phyloP scores from a whole-genome alignment of 2,113 vertebrate species.

The Nyctibius bracteatus region DNA sequence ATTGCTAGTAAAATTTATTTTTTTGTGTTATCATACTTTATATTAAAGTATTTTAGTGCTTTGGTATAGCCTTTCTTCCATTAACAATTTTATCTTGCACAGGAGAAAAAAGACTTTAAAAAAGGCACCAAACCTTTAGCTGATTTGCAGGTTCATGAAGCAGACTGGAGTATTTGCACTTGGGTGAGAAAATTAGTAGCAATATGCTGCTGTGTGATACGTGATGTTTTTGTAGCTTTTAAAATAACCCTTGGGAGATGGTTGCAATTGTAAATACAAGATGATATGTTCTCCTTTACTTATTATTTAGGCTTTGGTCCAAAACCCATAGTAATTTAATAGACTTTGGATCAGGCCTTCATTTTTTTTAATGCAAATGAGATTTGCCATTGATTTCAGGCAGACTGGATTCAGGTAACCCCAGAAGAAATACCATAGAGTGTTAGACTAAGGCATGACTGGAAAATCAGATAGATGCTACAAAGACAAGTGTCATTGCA shows the following conservation, averaged over 20 bases:
- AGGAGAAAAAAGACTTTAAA: background rate
- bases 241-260: background rate
- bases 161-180: background rate
- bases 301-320: slow-evolving; percentile 17
- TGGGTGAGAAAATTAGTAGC: background rate
- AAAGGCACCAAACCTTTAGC: background rate
- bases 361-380: background rate
- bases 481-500: background rate
- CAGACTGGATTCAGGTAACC: background rate
- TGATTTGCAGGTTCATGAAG: background rate
- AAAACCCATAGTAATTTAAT: background rate
- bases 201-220: background rate
- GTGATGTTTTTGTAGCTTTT: slow-evolving; percentile 3
- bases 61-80: background rate
- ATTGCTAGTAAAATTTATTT: background rate
- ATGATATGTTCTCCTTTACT: background rate
- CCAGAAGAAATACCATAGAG: background rate
- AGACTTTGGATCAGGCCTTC: background rate
- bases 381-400: background rate
- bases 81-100: background rate
- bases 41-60: background rate
- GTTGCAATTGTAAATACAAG: background rate
- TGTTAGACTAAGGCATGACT: background rate
- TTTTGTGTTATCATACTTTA: background rate
- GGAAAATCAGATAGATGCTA: background rate